Evolutionary conservation across 2,113 vertebrate species (phyloP).

Genomic region (Hydrolagus affinis): DNA sequence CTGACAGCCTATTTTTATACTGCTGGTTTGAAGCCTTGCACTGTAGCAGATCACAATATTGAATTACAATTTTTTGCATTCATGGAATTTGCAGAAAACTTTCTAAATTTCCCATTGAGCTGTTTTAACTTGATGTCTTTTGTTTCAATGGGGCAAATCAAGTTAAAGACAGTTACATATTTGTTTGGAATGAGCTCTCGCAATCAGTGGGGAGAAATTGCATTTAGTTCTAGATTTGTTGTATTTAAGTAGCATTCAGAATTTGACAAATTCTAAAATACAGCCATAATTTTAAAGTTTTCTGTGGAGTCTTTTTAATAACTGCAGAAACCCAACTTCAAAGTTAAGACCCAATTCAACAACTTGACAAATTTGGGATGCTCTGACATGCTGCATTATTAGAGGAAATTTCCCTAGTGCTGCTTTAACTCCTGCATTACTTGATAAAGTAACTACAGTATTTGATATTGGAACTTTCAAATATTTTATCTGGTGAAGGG

Average conservation of each 20-base stretch:
- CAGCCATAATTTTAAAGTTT: too few species aligned
- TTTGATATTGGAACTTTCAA: neutral
- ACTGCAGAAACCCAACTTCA: too few species aligned
- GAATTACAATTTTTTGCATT: neutral
- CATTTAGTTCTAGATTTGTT: too few species aligned
- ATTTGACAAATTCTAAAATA: too few species aligned
- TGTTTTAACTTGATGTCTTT: neutral
- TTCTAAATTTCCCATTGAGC: neutral
- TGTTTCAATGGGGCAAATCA: neutral
- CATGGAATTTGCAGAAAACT: neutral
- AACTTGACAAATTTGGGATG: too few species aligned
- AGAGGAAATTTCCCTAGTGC: too few species aligned
- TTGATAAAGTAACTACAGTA: neutral
- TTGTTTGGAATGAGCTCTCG: neutral
- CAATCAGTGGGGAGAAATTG: too few species aligned
- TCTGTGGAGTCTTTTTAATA: too few species aligned
- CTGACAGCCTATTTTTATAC: neutral
- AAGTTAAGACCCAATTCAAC: too few species aligned
- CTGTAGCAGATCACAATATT: neutral
- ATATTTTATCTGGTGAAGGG: neutral
- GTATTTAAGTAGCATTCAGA: too few species aligned
- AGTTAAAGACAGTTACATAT: neutral
- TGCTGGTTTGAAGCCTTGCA: neutral
- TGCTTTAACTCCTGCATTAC: constrained; percentile 2
- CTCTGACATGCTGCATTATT: too few species aligned